Evolutionary conservation across 2,797 vertebrate species (phyloP).

Genomic region (Setipinna tenuifilis): DNA sequence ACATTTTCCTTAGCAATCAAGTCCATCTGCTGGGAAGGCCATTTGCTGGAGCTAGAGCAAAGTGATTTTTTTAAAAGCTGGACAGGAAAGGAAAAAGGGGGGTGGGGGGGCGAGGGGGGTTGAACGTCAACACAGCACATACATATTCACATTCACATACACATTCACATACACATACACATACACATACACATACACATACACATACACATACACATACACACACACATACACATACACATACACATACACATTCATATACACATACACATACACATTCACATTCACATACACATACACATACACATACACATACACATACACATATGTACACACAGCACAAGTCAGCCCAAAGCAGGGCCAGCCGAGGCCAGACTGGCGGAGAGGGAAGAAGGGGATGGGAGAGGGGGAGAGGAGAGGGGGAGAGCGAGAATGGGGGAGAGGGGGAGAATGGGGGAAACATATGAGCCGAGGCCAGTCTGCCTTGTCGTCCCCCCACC

Average conservation of each 20-base stretch:
- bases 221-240: no score
- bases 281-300: not conserved
- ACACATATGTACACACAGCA: slow-evolving; percentile 32
- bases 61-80: slow-evolving; percentile 45
- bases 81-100: not conserved
- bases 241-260: not conserved
- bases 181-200: no score
- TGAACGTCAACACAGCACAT: not conserved
- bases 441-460: slow-evolving; percentile 43
- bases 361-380: not conserved
- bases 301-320: slow-evolving; percentile 39
- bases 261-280: slow-evolving; percentile 18
- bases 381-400: slow-evolving; percentile 22
- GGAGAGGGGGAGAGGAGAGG: slow-evolving; percentile 37
- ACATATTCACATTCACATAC: no score
- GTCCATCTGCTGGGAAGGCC: slow-evolving; percentile 38
- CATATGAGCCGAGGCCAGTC: slow-evolving; percentile 31
- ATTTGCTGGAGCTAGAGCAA: slow-evolving; percentile 35
- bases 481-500: slow-evolving; percentile 27
- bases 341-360: not conserved
- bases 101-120: not conserved
- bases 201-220: no score
- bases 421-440: slow-evolving; percentile 34
- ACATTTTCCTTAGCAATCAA: slow-evolving; percentile 54
- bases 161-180: no score